Percentiles rank a stretch among this genome's conserved stretches.
phyloP scores from a whole-genome alignment of 2,113 vertebrate species.

The Casuarius casuarius region DNA sequence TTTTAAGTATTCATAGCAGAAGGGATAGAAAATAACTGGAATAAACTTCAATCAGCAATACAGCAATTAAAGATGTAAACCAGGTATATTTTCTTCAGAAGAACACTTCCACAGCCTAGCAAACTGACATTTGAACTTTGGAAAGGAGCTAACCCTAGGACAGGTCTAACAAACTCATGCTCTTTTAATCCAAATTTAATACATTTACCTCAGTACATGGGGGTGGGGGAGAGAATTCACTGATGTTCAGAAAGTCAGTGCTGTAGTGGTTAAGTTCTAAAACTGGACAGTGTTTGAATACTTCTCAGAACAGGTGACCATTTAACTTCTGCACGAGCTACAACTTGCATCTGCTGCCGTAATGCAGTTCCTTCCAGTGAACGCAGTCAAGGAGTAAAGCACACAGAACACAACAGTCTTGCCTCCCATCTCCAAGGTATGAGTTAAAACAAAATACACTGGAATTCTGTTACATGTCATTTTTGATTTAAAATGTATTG shows the following conservation, averaged over 20 bases:
- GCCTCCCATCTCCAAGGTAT: background rate
- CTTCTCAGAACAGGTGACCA: background rate
- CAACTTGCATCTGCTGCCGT: fast-evolving
- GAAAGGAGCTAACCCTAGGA: constrained; percentile 9
- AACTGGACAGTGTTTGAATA: background rate
- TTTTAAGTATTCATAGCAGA: background rate
- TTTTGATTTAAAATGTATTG: constrained; percentile 3
- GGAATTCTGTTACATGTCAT: background rate
- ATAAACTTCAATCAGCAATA: background rate
- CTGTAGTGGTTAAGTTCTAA: background rate
- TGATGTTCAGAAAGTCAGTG: background rate
- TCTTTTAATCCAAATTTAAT: constrained; percentile 32
- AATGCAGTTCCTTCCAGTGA: background rate
- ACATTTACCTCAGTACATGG: background rate
- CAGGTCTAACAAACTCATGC: constrained; percentile 21
- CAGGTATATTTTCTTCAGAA: constrained; percentile 5
- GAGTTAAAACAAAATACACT: constrained; percentile 29
- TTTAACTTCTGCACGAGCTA: background rate
- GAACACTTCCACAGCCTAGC: background rate
- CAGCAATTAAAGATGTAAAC: background rate
- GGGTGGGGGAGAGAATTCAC: background rate
- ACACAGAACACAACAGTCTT: background rate
- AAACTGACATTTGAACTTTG: background rate
- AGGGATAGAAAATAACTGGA: background rate
- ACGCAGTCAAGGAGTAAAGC: background rate